A percentile compares a stretch with the other conserved stretches of the same genome.
phyloP scores from a whole-genome alignment of 1,140 invertebrate genomes.

The Plodia interpunctella region DNA sequence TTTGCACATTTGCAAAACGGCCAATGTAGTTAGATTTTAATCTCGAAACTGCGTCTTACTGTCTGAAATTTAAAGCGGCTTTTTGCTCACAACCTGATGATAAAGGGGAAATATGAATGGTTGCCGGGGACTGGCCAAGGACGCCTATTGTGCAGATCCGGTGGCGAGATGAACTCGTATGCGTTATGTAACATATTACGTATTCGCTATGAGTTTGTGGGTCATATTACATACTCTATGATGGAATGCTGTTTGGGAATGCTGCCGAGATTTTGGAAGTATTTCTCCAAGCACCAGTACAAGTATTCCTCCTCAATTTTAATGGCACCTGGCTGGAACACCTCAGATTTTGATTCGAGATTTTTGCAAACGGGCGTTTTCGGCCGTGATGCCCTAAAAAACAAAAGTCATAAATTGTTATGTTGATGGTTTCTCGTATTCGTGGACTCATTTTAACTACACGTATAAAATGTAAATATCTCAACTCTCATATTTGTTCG shows the following conservation, averaged over 20 bases:
- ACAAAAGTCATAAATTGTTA: too few species aligned
- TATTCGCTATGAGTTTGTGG: not conserved
- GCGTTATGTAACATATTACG: constrained; percentile 11
- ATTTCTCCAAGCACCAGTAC: too few species aligned
- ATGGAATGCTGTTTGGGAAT: too few species aligned
- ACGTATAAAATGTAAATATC: too few species aligned
- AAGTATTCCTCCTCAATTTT: too few species aligned
- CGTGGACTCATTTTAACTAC: too few species aligned
- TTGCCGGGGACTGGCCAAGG: constrained; percentile 58
- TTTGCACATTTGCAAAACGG: not conserved
- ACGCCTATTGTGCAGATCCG: constrained; percentile 54
- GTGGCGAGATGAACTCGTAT: constrained; percentile 8
- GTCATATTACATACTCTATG: not conserved
- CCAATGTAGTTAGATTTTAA: not conserved
- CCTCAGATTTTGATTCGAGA: too few species aligned
- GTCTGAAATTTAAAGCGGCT: constrained; percentile 8
- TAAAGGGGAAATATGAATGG: constrained; percentile 19
- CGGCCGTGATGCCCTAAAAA: too few species aligned
- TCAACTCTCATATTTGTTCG: not conserved
- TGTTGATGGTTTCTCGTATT: too few species aligned
- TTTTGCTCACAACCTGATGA: not conserved
- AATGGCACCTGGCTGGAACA: too few species aligned
- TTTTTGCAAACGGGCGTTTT: too few species aligned
- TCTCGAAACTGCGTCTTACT: not conserved
- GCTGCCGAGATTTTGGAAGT: too few species aligned